Evolutionary conservation across 2,888 invertebrate genomes (phyloP).

Genomic region (Andrena dorsata): DNA sequence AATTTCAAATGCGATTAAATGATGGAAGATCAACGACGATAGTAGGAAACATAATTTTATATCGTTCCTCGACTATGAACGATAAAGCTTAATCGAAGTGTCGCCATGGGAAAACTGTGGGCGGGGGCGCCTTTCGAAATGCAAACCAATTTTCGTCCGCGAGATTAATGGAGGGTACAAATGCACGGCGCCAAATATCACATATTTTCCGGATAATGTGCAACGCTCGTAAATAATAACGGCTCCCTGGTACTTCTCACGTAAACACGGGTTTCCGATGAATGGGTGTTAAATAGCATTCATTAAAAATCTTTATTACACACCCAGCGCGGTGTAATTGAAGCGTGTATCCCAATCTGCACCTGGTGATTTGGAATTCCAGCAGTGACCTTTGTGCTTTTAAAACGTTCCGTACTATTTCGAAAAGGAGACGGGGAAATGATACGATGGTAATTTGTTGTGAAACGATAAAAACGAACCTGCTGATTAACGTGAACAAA

Average conservation of each 20-base stretch:
- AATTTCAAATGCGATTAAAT: not conserved
- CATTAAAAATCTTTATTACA: conserved; percentile 73
- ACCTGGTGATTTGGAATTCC: conserved; percentile 43
- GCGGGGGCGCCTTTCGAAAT: conserved; percentile 72
- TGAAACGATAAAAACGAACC: not conserved
- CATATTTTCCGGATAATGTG: conserved; percentile 80
- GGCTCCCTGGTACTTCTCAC: conserved; percentile 64
- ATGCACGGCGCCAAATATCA: conserved; percentile 76
- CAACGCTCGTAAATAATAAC: conserved; percentile 80
- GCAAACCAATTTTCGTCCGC: conserved; percentile 79
- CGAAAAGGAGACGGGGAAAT: not conserved
- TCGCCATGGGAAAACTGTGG: conserved; percentile 13
- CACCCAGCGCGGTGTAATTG: conserved; percentile 53
- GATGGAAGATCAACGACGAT: not conserved
- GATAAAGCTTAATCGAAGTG: conserved; percentile 39
- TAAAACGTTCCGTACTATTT: conserved; percentile 18
- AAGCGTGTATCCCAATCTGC: conserved; percentile 46
- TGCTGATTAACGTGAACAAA: not conserved
- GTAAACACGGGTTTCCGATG: conserved; percentile 65
- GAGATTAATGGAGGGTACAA: conserved; percentile 78
- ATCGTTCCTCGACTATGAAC: conserved; percentile 26
- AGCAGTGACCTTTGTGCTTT: conserved; percentile 21
- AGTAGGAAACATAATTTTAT: conserved; percentile 28
- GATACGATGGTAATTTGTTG: conserved; percentile 20
- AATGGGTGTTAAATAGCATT: conserved; percentile 76